These are phyloP conservation scores for Lycocerus yunnanus DNA, from an alignment of 2,888 invertebrate genomes.

Conservation along the genomic window DNA sequence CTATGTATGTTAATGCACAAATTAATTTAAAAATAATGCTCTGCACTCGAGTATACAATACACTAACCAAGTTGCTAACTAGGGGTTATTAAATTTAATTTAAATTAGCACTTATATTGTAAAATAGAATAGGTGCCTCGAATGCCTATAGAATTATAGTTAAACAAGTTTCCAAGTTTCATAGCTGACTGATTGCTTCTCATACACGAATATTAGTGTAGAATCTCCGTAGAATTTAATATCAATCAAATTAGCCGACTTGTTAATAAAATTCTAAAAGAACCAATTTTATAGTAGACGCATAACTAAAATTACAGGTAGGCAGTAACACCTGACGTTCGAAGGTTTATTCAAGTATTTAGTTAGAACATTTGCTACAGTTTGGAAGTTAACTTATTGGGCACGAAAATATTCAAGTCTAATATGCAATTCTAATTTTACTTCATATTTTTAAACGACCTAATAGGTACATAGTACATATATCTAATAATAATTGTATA, in stretches of 20 bases:
- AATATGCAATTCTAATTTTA: neutral
- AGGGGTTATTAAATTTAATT: neutral
- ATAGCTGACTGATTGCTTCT: neutral
- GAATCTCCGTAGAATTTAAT: neutral
- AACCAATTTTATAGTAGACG: neutral
- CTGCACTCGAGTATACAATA: neutral
- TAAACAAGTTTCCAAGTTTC: neutral
- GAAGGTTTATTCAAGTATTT: too few relatives aligned
- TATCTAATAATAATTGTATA: too few relatives aligned
- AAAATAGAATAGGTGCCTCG: neutral
- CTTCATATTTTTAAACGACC: too few relatives aligned
- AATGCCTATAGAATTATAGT: neutral
- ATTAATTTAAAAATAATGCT: neutral
- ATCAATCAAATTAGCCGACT: neutral
- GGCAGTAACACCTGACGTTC: neutral
- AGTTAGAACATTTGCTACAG: neutral
- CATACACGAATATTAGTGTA: neutral
- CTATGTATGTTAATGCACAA: neutral
- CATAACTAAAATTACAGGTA: neutral
- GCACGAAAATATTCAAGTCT: neutral
- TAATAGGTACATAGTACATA: too few relatives aligned
- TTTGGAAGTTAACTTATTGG: neutral
- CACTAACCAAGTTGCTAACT: neutral
- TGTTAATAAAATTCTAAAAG: neutral
- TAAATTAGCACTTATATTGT: neutral